Evolutionary conservation across 2,113 vertebrate genomes (phyloP), one percentile per base, ranked within the genome.

Genomic region (Coptodon bakossiorum): DNA sequence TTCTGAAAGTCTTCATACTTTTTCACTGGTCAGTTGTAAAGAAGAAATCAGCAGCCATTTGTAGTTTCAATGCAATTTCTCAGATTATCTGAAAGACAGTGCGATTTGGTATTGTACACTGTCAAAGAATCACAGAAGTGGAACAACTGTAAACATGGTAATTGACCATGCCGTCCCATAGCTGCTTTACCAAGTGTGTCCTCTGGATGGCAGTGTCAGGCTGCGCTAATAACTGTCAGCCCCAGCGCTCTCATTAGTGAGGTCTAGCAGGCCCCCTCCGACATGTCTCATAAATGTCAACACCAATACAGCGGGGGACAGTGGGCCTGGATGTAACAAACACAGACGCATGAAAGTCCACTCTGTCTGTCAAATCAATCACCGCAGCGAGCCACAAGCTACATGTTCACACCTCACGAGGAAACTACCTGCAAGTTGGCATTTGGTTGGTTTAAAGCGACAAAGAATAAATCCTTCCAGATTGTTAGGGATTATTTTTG

Each of bases 281-380:
- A 98, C 98, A 97, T 96, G 97, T 97, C 98, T 97, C 97, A 98
- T 98, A 98, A 98, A 98, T 98, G 98, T 99, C 98, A 98, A 97
- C 97, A 97, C 97, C 97, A 97, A 97, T 98, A 97, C 97, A 97
- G 97, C 97, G 96, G 97, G 98, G 97, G 98, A 98, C 97, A 96
- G 97, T 97, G 97, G 96, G 97, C 97, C 97, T 97, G 97, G 97
- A 98, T 98, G 97, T 97, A 97, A 98, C 98, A 98, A 98, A 99
- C 97, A 97, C 97, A 97, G 97, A 98, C 95, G 97, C 97, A 96
- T 97, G 93, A 97, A 98, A 98, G 97, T 98, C 97, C 97, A 97
- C 97, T 97, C 96, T 97, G 96, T 97, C 94, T 97, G 96, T 97
- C 97, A 97, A 98, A 98, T 98, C 98, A 98, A 97, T 98, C 98